phyloP scores from a whole-genome alignment of 2,797 vertebrate species.

The Chelon labrosus region DNA sequence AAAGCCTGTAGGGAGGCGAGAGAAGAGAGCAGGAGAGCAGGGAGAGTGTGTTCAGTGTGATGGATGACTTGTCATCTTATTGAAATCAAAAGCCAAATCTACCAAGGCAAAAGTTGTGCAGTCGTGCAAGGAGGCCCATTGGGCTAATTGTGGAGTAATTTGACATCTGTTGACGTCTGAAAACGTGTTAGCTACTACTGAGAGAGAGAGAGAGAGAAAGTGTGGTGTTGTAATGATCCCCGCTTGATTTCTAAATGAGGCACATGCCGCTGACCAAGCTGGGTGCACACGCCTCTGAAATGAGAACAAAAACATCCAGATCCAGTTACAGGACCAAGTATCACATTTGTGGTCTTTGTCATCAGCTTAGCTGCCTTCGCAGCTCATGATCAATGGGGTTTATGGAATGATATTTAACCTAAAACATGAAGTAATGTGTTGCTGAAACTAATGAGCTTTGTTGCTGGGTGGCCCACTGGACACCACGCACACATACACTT shows the following conservation, averaged over 20 bases:
- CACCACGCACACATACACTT: constrained; percentile 23
- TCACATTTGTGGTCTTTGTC: constrained; percentile 76
- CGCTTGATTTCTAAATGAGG: constrained; percentile 80
- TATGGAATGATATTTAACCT: constrained; percentile 71
- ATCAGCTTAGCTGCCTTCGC: constrained; percentile 62
- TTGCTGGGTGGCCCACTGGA: constrained; percentile 70
- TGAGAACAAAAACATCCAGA: constrained; percentile 77
- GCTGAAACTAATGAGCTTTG: constrained; percentile 70
- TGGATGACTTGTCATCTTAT: constrained; percentile 81
- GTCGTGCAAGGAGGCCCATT: constrained; percentile 69
- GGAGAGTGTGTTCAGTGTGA: constrained; percentile 56
- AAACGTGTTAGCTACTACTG: constrained; percentile 76
- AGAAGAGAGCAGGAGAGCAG: constrained; percentile 17
- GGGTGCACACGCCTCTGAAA: constrained; percentile 68
- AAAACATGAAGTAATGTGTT: constrained; percentile 74
- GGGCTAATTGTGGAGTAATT: constrained; percentile 83
- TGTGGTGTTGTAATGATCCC: constrained; percentile 72
- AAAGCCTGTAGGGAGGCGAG: constrained; percentile 41
- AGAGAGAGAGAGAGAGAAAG: constrained; percentile 37
- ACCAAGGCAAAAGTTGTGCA: constrained; percentile 66
- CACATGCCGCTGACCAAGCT: constrained; percentile 69
- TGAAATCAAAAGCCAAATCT: constrained; percentile 77
- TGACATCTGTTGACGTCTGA: constrained; percentile 82
- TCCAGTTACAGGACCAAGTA: constrained; percentile 74
- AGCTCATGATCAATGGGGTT: constrained; percentile 71